phyloP scores from a whole-genome alignment of 2,113 vertebrate species.

The Centropus bengalensis region DNA sequence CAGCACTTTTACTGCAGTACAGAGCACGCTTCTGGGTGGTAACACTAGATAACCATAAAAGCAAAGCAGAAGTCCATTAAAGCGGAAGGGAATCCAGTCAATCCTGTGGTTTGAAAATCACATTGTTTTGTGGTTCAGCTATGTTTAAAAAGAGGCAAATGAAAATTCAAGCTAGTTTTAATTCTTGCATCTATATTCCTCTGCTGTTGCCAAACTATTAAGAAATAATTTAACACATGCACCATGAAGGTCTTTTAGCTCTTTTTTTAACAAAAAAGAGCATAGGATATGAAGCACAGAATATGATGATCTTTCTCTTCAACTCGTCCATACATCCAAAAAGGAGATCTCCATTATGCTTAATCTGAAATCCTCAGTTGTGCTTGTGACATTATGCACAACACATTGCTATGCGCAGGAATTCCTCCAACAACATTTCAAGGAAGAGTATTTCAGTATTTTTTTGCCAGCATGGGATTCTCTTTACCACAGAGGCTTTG shows the following conservation, averaged over 20 bases:
- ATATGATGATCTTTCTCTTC: background rate
- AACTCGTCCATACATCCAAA: background rate
- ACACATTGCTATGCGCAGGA: background rate
- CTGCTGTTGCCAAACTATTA: background rate
- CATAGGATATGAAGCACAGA: background rate
- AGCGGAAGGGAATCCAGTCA: slow-evolving; percentile 17
- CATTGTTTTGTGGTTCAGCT: background rate
- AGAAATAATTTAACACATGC: background rate
- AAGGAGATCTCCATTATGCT: background rate
- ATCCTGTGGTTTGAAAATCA: slow-evolving; percentile 34
- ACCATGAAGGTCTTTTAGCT: background rate
- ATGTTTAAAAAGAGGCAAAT: background rate
- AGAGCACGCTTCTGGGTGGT: background rate
- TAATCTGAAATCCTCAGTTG: background rate
- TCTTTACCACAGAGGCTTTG: background rate
- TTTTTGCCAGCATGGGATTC: background rate
- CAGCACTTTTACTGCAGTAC: background rate
- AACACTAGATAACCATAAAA: background rate
- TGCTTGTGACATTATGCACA: background rate
- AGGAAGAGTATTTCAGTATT: background rate
- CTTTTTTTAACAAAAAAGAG: background rate
- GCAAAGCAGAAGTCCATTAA: background rate
- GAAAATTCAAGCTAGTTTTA: slow-evolving; percentile 7
- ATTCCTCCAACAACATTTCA: background rate
- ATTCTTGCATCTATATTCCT: background rate